phyloP scores from a whole-genome alignment of 2,113 vertebrate species.

The Sterrhoptilus dennistouni region DNA sequence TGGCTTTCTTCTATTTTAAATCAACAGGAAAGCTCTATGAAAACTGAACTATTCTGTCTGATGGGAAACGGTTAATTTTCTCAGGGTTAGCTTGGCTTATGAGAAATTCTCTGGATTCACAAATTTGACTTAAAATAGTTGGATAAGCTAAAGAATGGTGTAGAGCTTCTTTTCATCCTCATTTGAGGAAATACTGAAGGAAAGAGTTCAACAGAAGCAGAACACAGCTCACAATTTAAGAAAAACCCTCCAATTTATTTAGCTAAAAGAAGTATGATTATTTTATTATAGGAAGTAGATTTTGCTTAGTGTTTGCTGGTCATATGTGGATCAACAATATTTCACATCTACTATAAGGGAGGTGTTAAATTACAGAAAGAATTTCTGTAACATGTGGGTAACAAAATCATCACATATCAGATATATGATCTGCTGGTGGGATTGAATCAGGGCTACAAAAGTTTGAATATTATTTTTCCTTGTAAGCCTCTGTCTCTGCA shows the following conservation, averaged over 20 bases:
- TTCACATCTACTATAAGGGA: background rate
- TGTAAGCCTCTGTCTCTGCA: background rate
- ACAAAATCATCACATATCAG: background rate
- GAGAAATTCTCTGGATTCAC: background rate
- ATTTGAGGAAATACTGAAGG: background rate
- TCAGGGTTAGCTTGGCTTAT: background rate
- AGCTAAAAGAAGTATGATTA: background rate
- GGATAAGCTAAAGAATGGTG: background rate
- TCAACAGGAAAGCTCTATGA: background rate
- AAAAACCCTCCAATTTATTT: background rate
- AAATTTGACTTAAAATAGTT: background rate
- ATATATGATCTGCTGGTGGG: background rate
- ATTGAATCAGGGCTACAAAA: background rate
- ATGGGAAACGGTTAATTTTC: background rate
- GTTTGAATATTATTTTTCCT: background rate
- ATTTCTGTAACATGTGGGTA: background rate
- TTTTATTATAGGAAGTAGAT: background rate
- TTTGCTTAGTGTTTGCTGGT: background rate
- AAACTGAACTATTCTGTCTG: background rate
- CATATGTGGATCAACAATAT: background rate
- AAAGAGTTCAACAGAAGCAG: background rate
- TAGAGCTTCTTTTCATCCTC: background rate
- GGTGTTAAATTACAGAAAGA: background rate
- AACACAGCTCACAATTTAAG: background rate
- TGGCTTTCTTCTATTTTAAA: background rate